Evolutionary conservation across 2,797 vertebrate genomes (phyloP), one percentile per base, ranked within the genome.

Genomic region (Anolis apletophallus): DNA sequence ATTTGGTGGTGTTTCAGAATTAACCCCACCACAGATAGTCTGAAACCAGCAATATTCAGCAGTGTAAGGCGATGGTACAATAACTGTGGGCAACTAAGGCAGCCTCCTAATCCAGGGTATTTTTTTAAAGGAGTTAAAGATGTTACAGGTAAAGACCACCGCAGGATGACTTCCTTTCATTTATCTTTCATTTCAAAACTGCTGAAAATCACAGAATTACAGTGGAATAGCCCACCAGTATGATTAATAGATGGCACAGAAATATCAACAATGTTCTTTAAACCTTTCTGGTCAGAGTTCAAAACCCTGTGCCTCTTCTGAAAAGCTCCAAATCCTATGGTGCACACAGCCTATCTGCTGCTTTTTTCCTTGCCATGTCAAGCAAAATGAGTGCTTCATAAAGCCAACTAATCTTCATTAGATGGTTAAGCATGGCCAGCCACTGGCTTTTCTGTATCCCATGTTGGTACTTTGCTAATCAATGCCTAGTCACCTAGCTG

Each of bases 181-280:
- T n/a, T 50, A 85, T 50, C 29, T 80, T 73, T 57, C 32, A 73
- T 61, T 52, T 73, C 36, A 85, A 71, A 72, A 80, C 67, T 46
- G 75, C 32, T 85, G 75, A 79, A 79, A 79, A 59, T 85, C 67
- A 79, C 64, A 79, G 52, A 72, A 80, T 23, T 59, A 50, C 36
- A 11, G 5, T 6, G 36, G 32, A 68, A 69, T 76, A 14, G 9
- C 12, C 7, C 72, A 10, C 36, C 21, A 19, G 72, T 29, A 64
- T 23, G 59, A 69, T 85, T 71, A 79, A 68, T 69, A 21, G 50
- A 34, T 69, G 19, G 2, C 12, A 46, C 1, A 23, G 36, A 59
- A 46, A 3, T 57, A 7, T 79, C 50, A 71, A 21, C 34, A 71
- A 79, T 36, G 2, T 59, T 52, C 77, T 71, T 80, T 80, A 80